Evolutionary conservation across 2,888 invertebrate species (phyloP), one percentile per base, ranked within the genome.

Genomic region (Podotricha telesiphe): DNA sequence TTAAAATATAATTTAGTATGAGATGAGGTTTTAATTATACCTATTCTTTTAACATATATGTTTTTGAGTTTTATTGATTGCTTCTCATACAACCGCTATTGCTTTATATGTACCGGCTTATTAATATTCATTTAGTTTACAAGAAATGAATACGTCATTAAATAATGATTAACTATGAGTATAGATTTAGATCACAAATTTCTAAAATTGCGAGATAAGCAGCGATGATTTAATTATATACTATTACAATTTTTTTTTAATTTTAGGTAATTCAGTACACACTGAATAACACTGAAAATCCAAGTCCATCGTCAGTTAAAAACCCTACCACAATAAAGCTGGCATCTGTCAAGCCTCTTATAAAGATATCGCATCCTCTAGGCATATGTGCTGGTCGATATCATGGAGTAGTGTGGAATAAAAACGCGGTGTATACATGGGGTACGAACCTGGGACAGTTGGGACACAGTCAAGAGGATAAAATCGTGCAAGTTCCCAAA

Each of bases 381-480:
- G 94, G 95, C 0, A 93, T 97, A 0, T 94, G 94, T 77, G 95
- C 96, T 7, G 95, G 95, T 1, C 93, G 95, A 11, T 95, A 94
- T 71, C 97, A 98, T 86, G 95, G 96, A 0, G 95, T 96, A 1
- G 94, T 94, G 15, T 94, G 96, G 94, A 94, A 95, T 82, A 70
- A 85, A 0, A 84, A 93, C 37, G 93, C 93, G 0, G 86, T 97
- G 0, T 97, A 95, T 83, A 95, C 96, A 0, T 98, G 96, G 95
- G 98, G 98, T 1, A 89, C 95, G 3, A 97, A 98, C 88, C 94
- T 95, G 64, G 98, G 98, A 0, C 98, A 98, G 80, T 87, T 98
- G 77, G 97, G 97, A 1, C 96, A 96, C 74, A 89, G 88, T 73
- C 93, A 88, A 82, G 86, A 87, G 17, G 93, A 93, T 15, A 89